Percentiles rank a stretch among this genome's conserved stretches.
These are phyloP conservation scores for Willisornis vidua DNA, from an alignment of 2,113 vertebrate species.

Conservation along the genomic window DNA sequence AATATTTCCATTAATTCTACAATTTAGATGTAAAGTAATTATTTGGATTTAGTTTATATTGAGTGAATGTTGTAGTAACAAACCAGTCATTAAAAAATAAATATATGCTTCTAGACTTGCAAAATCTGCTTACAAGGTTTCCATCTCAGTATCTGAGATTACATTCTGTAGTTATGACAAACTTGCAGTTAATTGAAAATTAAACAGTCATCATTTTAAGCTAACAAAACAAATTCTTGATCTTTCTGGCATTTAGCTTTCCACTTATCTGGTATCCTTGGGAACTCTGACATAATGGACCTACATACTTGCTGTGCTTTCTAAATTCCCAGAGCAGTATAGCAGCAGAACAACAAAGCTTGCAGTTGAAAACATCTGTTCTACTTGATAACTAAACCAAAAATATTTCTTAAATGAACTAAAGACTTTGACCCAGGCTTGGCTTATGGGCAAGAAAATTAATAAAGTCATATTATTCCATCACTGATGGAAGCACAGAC, in stretches of 20 bases:
- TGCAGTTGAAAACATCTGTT: neutral
- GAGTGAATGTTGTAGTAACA: neutral
- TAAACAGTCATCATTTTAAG: neutral
- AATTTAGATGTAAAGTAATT: conserved; percentile 17
- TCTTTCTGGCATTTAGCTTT: neutral
- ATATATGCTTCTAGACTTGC: neutral
- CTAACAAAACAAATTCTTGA: neutral
- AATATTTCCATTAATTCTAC: neutral
- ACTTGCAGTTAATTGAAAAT: neutral
- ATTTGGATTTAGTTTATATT: conserved; percentile 21
- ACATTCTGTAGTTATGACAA: neutral
- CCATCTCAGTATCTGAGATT: neutral
- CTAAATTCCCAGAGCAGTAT: neutral
- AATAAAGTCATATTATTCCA: neutral
- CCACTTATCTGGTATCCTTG: neutral
- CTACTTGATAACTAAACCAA: neutral
- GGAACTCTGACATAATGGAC: neutral
- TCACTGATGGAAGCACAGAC: neutral
- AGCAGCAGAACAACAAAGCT: neutral
- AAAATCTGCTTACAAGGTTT: neutral
- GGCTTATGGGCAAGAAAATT: neutral
- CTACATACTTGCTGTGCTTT: neutral
- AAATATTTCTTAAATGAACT: neutral
- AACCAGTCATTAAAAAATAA: neutral
- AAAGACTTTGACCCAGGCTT: neutral